phyloP scores from a whole-genome alignment of 2,797 vertebrate genomes.

The Falco cherrug region DNA sequence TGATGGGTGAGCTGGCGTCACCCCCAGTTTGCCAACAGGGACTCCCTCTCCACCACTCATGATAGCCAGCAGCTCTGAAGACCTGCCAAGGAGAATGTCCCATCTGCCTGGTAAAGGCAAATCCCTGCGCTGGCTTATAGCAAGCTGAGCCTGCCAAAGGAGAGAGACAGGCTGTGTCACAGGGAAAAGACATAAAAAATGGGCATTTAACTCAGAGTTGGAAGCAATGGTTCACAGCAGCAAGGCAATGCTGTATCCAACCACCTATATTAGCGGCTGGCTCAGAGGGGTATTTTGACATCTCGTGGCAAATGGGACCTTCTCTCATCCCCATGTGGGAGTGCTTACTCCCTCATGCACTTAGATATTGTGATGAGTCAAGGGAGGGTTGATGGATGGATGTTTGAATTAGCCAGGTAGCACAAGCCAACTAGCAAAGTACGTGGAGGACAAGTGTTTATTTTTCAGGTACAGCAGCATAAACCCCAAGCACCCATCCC shows the following conservation, averaged over 20 bases:
- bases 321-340: conserved; percentile 1
- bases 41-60: background rate
- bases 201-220: background rate
- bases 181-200: background rate
- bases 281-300: background rate
- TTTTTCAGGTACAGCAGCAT: conserved; percentile 31
- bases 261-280: background rate
- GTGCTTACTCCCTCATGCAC: background rate
- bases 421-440: background rate
- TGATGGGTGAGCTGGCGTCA: background rate
- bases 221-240: background rate
- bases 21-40: background rate
- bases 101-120: background rate
- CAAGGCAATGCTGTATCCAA: background rate
- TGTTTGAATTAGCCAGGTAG: conserved; percentile 52
- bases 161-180: background rate
- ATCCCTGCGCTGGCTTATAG: background rate
- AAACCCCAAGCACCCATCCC: background rate
- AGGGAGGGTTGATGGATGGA: conserved; percentile 47
- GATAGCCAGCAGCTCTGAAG: background rate
- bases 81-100: background rate
- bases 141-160: background rate
- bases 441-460: conserved; percentile 19
- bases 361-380: conserved; percentile 1
- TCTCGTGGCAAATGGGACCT: background rate